Evolutionary conservation across 64 coral and sea anemone species (phyloP).

Genomic region (Pocillopora damicornis): DNA sequence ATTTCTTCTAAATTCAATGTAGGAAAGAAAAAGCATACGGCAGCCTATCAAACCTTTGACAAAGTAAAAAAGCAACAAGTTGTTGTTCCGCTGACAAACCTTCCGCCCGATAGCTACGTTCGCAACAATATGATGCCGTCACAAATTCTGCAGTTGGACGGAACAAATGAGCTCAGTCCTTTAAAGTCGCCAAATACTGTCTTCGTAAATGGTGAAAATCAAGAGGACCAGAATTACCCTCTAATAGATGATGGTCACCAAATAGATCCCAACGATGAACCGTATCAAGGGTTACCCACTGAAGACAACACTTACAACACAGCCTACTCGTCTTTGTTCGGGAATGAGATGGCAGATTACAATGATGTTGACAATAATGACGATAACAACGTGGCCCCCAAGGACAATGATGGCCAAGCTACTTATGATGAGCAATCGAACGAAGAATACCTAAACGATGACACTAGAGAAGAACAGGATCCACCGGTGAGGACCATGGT

Average conservation of each 20-base stretch:
- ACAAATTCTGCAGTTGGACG: conserved; percentile 9
- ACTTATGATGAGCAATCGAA: neutral
- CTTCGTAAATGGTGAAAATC: neutral
- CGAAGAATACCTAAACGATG: neutral
- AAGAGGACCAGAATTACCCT: neutral
- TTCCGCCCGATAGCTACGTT: neutral
- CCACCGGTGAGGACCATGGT: neutral
- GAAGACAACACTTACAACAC: conserved; percentile 14
- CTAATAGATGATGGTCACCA: neutral
- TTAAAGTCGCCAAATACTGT: neutral
- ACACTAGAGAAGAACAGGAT: neutral
- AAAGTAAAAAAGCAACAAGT: conserved; percentile 18
- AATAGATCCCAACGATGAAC: neutral
- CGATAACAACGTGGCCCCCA: neutral
- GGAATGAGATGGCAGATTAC: neutral
- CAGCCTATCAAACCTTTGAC: neutral
- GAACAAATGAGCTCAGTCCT: conserved; percentile 4
- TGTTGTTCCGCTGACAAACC: neutral
- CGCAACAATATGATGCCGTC: neutral
- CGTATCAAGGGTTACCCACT: neutral
- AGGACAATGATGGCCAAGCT: neutral
- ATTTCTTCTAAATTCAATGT: neutral
- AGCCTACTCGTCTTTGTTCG: conserved; percentile 31
- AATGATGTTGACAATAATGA: neutral
- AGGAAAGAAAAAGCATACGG: neutral